These are phyloP conservation scores for Forbesichthys papilliferus DNA, from an alignment of 2,113 vertebrate species.

Conservation along the genomic window DNA sequence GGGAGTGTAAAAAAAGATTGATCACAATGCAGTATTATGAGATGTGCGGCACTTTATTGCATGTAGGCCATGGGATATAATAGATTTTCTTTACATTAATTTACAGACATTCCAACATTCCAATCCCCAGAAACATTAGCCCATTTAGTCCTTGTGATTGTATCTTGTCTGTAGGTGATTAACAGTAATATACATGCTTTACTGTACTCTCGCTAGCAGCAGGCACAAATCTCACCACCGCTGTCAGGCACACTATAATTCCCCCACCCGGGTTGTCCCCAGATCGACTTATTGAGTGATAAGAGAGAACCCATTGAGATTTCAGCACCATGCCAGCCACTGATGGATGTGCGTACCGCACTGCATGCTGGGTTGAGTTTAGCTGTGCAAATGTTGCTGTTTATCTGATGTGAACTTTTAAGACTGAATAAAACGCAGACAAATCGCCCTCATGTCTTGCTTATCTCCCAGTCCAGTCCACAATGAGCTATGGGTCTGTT, in stretches of 20 bases:
- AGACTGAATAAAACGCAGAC: constrained; percentile 2
- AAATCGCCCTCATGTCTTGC: constrained; percentile 1
- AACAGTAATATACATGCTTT: not conserved
- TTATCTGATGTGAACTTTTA: constrained; percentile 31
- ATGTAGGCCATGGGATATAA: not conserved
- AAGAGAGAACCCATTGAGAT: constrained; percentile 34
- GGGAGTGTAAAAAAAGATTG: too few relatives aligned
- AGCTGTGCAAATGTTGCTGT: constrained; percentile 53
- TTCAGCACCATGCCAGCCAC: constrained; percentile 3
- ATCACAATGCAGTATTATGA: not conserved
- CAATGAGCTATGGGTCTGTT: constrained; percentile 2
- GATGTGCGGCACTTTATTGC: not conserved
- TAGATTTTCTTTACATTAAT: not conserved
- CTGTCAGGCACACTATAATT: constrained; percentile 39
- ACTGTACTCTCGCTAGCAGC: not conserved
- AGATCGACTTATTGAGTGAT: constrained; percentile 54
- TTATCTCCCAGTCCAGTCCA: not conserved
- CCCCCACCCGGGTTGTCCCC: constrained; percentile 3
- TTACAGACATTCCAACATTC: too few relatives aligned
- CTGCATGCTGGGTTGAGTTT: constrained; percentile 45
- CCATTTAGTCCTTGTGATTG: not conserved
- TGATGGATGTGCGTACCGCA: constrained; percentile 9
- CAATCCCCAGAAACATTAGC: not conserved
- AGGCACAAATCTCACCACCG: not conserved
- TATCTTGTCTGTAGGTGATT: not conserved